phyloP scores from a whole-genome alignment of 2,797 vertebrate species.

The Xyrichtys novacula region DNA sequence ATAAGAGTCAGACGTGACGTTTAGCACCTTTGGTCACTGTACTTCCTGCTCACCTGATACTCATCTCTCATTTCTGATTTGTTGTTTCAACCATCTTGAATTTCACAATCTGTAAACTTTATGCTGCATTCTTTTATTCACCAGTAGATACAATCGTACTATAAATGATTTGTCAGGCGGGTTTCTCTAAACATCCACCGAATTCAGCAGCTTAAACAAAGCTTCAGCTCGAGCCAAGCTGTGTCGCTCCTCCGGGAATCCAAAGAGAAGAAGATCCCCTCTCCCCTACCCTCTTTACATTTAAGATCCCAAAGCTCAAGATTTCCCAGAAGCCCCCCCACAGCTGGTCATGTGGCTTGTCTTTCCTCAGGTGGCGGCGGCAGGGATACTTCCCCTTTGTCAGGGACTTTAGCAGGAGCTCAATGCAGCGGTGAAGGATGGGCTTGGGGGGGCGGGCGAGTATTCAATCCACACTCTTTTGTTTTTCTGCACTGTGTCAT shows the following conservation, averaged over 20 bases:
- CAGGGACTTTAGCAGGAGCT: constrained; percentile 71
- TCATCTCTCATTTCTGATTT: constrained; percentile 50
- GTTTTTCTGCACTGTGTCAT: constrained; percentile 74
- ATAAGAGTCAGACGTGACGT: constrained; percentile 42
- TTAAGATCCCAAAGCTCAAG: constrained; percentile 27
- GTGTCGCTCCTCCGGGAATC: constrained; percentile 52
- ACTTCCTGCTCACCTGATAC: constrained; percentile 63
- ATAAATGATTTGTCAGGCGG: not conserved
- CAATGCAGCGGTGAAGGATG: constrained; percentile 79
- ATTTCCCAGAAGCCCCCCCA: constrained; percentile 47
- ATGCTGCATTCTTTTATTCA: not conserved
- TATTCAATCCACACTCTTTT: constrained; percentile 81
- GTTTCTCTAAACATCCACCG: constrained; percentile 11
- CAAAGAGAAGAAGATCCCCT: constrained; percentile 38
- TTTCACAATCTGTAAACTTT: not conserved
- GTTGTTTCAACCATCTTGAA: constrained; percentile 2
- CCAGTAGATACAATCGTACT: not conserved
- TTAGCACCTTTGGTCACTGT: constrained; percentile 49
- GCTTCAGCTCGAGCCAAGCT: constrained; percentile 68
- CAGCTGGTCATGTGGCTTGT: constrained; percentile 68
- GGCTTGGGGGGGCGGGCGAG: constrained; percentile 63
- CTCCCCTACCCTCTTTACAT: constrained; percentile 27
- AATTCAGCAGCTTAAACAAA: constrained; percentile 40
- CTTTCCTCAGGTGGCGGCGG: constrained; percentile 82
- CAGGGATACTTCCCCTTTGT: constrained; percentile 83